Conservation (phyloP, 2,888 invertebrate genomes). For the Pecten maximus region DNA sequence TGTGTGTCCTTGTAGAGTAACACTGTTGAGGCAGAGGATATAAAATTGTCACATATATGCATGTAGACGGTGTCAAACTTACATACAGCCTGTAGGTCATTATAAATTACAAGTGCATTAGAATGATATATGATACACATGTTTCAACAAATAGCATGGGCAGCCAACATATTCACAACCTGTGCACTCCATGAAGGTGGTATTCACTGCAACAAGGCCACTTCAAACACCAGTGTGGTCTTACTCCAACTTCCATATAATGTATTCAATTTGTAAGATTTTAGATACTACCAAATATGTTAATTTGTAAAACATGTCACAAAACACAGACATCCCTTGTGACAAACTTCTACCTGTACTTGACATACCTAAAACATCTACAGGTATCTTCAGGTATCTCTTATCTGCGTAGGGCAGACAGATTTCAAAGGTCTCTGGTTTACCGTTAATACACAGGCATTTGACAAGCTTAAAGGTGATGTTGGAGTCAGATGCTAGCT, state of each 20-base stretch:
- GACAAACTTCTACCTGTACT: background rate
- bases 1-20: too few relatives aligned
- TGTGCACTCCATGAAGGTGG: background rate
- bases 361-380: constrained; percentile 28
- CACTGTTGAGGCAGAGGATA: too few relatives aligned
- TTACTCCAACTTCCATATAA: background rate
- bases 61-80: background rate
- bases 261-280: background rate
- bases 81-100: background rate
- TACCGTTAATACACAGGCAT: background rate
- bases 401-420: background rate
- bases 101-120: constrained; percentile 2
- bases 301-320: background rate
- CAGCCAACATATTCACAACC: background rate
- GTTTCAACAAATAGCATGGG: background rate
- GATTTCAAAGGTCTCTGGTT: background rate
- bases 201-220: background rate
- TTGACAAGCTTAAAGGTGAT: background rate
- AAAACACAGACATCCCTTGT: background rate
- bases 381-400: background rate
- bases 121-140: background rate
- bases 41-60: background rate
- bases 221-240: background rate
- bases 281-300: background rate
- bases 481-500: background rate